A percentile compares a stretch with the other conserved stretches of the same genome.
Evolutionary conservation across 2,113 vertebrate genomes (phyloP).

Genomic region (Ginglymostoma cirratum): DNA sequence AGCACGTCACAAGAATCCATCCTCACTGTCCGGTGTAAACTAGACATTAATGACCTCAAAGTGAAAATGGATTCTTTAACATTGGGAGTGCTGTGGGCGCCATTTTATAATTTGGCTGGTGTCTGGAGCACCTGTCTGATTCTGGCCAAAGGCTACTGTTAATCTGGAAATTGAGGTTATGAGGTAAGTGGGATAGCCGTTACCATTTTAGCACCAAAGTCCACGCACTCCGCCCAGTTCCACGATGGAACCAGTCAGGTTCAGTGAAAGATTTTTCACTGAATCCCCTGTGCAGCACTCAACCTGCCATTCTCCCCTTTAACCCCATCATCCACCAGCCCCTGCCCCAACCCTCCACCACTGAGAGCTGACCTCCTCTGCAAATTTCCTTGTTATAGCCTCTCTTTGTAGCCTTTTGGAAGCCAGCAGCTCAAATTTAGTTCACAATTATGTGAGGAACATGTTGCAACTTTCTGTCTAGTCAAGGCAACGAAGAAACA

Average conservation of each 20-base stretch:
- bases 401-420: background rate
- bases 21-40: background rate
- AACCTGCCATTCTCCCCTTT: background rate
- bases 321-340: background rate
- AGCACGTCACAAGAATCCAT: background rate
- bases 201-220: background rate
- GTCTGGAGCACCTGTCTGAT: background rate
- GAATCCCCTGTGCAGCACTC: background rate
- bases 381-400: background rate
- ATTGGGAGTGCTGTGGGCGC: rapidly evolving
- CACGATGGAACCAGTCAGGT: background rate
- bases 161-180: background rate
- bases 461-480: background rate
- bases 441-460: background rate
- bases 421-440: background rate
- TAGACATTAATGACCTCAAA: background rate
- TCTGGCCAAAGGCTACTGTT: background rate
- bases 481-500: background rate
- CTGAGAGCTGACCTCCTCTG: background rate
- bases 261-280: background rate
- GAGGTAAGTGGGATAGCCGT: background rate
- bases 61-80: background rate
- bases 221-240: background rate
- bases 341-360: background rate
- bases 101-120: background rate